These are phyloP conservation scores for Spea multiplicata DNA, from an alignment of 2,113 vertebrate species.

Conservation along the genomic window DNA sequence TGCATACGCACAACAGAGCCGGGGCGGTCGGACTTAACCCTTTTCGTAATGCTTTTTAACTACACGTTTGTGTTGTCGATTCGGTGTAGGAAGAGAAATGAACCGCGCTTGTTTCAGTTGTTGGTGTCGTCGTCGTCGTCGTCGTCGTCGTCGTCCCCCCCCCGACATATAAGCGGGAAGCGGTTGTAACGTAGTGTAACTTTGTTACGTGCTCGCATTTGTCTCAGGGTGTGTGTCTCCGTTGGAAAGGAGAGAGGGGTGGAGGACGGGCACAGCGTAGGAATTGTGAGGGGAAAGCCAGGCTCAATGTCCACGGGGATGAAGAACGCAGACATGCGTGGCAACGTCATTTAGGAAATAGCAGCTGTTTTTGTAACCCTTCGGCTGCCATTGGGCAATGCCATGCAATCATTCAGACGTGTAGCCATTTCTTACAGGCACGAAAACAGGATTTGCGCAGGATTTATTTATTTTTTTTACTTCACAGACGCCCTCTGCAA, in stretches of 20 bases:
- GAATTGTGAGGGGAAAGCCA: conserved; percentile 30
- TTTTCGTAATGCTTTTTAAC: conserved; percentile 23
- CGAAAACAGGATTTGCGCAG: too few relatives aligned
- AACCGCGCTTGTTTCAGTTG: background rate
- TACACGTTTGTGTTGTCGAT: background rate
- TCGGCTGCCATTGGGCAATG: background rate
- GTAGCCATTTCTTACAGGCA: too few relatives aligned
- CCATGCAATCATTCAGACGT: too few relatives aligned
- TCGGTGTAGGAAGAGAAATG: background rate
- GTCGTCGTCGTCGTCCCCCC: too few relatives aligned
- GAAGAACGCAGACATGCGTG: conserved; percentile 19
- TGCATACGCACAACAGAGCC: conserved; percentile 63
- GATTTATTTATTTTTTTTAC: too few relatives aligned
- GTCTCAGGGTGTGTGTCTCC: conserved; percentile 35
- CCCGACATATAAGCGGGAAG: background rate
- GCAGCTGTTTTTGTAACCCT: conserved; percentile 16
- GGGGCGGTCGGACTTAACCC: conserved; percentile 66
- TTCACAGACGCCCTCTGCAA: too few relatives aligned
- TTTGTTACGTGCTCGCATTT: conserved; percentile 25
- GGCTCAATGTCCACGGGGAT: conserved; percentile 43
- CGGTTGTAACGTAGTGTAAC: conserved; percentile 6
- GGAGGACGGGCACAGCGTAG: conserved; percentile 36
- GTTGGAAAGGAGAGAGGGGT: conserved; percentile 39
- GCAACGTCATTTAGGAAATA: conserved; percentile 42
- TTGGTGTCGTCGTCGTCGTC: too few relatives aligned